phyloP scores from a whole-genome alignment of 2,888 invertebrate genomes.

The Patella pellucida region DNA sequence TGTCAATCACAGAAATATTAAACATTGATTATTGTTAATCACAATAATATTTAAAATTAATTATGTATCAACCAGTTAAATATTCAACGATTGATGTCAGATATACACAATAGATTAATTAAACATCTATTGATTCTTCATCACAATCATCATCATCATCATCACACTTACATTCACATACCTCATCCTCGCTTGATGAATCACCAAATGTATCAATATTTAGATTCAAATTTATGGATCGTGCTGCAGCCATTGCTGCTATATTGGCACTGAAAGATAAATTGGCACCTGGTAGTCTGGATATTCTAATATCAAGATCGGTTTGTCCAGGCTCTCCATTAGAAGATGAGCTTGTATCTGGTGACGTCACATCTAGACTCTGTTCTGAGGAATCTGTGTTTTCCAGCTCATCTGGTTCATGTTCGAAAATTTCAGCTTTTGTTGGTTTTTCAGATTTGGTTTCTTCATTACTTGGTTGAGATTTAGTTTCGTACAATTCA shows the following conservation, averaged over 20 bases:
- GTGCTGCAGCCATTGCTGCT: slow-evolving; percentile 51
- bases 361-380: background rate
- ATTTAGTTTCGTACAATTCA: background rate
- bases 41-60: too few relatives aligned
- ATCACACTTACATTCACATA: background rate
- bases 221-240: slow-evolving; percentile 40
- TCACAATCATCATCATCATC: background rate
- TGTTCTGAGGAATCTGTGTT: background rate
- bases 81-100: too few relatives aligned
- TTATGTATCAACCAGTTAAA: too few relatives aligned
- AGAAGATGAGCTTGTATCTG: slow-evolving; percentile 7
- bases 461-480: background rate
- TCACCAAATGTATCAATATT: slow-evolving; percentile 43
- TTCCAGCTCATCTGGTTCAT: background rate
- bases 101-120: too few relatives aligned
- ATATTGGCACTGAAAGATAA: slow-evolving; percentile 45
- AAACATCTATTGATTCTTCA: too few relatives aligned
- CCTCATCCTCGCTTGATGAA: slow-evolving; percentile 43
- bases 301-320: slow-evolving; percentile 38
- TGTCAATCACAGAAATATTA: too few relatives aligned
- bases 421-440: background rate
- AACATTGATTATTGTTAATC: too few relatives aligned
- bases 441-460: background rate
- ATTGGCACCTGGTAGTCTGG: slow-evolving; percentile 36
- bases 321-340: slow-evolving; percentile 9